Evolutionary conservation across 2,113 vertebrate species (phyloP), one percentile per base, ranked within the genome.

Genomic region (Sceloporus tristichus): DNA sequence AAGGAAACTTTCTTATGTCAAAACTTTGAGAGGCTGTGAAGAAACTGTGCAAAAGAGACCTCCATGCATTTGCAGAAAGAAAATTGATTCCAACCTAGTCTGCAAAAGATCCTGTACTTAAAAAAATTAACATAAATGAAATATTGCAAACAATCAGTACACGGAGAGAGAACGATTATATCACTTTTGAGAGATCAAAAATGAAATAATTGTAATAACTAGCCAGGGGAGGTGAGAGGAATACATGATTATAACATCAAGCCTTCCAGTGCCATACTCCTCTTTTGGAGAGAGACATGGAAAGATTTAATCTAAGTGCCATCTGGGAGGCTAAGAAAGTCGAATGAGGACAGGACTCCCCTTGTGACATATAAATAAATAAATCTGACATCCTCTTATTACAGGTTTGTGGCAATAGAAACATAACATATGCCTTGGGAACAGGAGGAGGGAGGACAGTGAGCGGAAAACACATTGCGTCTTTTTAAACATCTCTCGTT

Each of bases 391-490:
- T 96, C 95, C 96, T 97, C 95, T 89, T 80, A 91, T 91, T 94
- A 91, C 89, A 89, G 91, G 89, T 95, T 96, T 95, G 87, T 94
- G 92, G 94, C 92, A 86, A 96, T 97, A 96, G 96, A 95, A 96
- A 95, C 94, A 91, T 94, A 95, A 93, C 0, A 19, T 84, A 2
- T 94, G 93, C 80, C 62, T 88, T 9, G 8, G 80, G 78, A 92
- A 88, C 92, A 92, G 92, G 86, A 89, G 79, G 73, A 40, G 59
- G 74, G 8, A 68, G 73, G n/a, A 76, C 68, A 73, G 62, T 73
- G 42, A n/a, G 88, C 93, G 95, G 96, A 97, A 97, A 97, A 95
- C 91, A 90, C 94, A 91, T 91, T 93, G 88, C 95, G 94, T 96
- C 76, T 95, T 96, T 95, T 95, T 94, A 94, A 95, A 94, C 92